Percentiles rank a stretch among this genome's conserved stretches.
phyloP scores from a whole-genome alignment of 2,888 invertebrate species.

The Eubasilissa splendida region DNA sequence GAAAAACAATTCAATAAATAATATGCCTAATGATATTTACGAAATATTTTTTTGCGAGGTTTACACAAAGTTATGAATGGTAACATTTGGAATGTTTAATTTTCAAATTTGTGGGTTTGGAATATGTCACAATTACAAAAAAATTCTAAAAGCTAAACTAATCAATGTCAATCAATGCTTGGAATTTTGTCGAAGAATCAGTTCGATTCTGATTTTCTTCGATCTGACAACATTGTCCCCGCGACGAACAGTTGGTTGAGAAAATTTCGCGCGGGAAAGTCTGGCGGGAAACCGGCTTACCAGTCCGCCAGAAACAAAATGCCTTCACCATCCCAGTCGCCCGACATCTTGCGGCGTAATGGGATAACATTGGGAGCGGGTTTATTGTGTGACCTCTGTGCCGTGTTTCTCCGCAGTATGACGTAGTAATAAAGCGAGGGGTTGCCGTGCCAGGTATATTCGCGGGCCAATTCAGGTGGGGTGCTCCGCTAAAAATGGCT shows the following conservation, averaged over 20 bases:
- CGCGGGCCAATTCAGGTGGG: constrained; percentile 31
- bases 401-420: constrained; percentile 51
- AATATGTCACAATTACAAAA: too few relatives aligned
- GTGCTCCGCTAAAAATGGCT: constrained; percentile 31
- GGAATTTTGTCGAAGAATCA: too few relatives aligned
- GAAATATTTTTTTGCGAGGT: too few relatives aligned
- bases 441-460: constrained; percentile 34
- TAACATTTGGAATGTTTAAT: too few relatives aligned
- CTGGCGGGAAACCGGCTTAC: constrained; percentile 16
- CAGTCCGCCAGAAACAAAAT: background rate
- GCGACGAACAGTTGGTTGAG: constrained; percentile 16
- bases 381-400: constrained; percentile 55
- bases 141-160: too few relatives aligned
- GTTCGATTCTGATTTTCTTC: background rate
- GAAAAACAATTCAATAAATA: too few relatives aligned
- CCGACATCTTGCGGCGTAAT: constrained; percentile 51
- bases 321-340: background rate
- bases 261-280: constrained; percentile 48
- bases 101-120: too few relatives aligned
- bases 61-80: too few relatives aligned
- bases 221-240: constrained; percentile 22
- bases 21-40: too few relatives aligned
- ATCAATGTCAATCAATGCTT: too few relatives aligned
- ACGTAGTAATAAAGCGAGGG: constrained; percentile 43
- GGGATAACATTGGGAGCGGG: constrained; percentile 49